Conservation (phyloP, 2,113 vertebrate genomes). For the Barbus barbus region DNA sequence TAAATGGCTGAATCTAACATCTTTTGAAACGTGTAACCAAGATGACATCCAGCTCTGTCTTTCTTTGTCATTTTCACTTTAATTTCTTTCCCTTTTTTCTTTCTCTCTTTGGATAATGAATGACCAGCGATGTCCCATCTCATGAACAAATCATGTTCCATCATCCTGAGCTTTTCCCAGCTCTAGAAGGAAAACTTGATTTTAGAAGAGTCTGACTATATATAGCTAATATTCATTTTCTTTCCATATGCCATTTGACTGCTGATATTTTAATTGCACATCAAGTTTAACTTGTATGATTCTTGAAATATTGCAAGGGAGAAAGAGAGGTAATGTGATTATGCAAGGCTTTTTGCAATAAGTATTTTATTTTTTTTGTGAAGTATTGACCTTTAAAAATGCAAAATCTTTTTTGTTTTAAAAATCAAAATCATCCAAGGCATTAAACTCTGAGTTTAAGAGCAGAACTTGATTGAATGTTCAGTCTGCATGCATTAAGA, state of each 20-base stretch:
- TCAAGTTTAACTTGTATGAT: not conserved
- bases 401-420: not conserved
- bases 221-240: slow-evolving; percentile 42
- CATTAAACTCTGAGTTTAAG: not conserved
- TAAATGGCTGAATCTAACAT: slow-evolving; percentile 43
- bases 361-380: too few species aligned
- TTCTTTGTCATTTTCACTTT: slow-evolving; percentile 27
- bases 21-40: slow-evolving; percentile 54
- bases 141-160: slow-evolving; percentile 60
- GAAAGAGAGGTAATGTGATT: too few species aligned
- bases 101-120: slow-evolving; percentile 55
- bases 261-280: slow-evolving; percentile 51
- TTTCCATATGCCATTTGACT: slow-evolving; percentile 13
- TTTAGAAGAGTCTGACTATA: slow-evolving; percentile 44
- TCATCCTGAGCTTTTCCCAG: slow-evolving; percentile 14
- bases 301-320: not conserved
- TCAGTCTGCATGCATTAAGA: not conserved
- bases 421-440: not conserved
- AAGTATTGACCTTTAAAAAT: too few species aligned
- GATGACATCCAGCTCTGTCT: slow-evolving; percentile 29
- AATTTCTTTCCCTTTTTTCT: slow-evolving; percentile 24
- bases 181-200: slow-evolving; percentile 39
- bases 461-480: not conserved
- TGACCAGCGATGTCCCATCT: slow-evolving; percentile 56
- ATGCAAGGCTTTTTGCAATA: too few species aligned